Evolutionary conservation across 2,113 vertebrate genomes (phyloP).

Genomic region (Formicarius rufipectus): DNA sequence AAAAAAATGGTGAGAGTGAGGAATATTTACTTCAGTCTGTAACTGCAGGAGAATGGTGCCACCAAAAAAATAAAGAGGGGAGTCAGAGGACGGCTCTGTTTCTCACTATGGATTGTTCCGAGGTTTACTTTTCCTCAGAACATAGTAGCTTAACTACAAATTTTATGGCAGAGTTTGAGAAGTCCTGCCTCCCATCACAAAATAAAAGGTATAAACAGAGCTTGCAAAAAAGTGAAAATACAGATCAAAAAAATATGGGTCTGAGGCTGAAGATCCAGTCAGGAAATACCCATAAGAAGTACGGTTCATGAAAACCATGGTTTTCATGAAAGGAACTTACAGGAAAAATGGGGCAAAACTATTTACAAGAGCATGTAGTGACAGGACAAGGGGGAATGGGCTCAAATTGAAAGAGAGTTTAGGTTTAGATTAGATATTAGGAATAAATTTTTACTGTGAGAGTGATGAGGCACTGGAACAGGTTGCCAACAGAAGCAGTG

Average conservation of each 20-base stretch:
- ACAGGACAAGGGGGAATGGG: background rate
- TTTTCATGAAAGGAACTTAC: background rate
- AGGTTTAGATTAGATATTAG: background rate
- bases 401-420: background rate
- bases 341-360: background rate
- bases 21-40: background rate
- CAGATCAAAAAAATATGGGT: background rate
- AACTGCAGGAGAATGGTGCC: background rate
- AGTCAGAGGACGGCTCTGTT: background rate
- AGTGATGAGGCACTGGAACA: background rate
- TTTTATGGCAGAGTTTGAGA: background rate
- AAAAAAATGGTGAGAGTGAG: background rate
- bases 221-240: background rate
- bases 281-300: background rate
- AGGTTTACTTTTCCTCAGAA: background rate
- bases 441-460: background rate
- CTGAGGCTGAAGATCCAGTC: background rate
- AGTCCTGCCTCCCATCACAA: background rate
- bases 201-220: background rate
- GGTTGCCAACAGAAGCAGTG: background rate
- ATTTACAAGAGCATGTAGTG: background rate
- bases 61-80: background rate
- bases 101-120: background rate
- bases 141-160: background rate
- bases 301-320: no score